These are phyloP conservation scores for Xanthia icteritia DNA, from an alignment of 2,888 invertebrate species.

Conservation along the genomic window DNA sequence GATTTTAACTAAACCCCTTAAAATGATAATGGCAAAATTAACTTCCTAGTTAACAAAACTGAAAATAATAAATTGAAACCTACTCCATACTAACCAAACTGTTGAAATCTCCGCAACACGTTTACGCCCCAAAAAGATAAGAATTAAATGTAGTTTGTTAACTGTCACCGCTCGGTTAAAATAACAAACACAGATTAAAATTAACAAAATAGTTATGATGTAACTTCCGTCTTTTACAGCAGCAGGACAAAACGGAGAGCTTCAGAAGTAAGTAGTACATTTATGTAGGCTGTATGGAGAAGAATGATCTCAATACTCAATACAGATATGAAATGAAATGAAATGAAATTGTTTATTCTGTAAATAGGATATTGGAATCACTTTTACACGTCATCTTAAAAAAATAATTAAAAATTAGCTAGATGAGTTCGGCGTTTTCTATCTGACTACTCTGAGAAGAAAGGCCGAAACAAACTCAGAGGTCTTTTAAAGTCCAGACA, in stretches of 20 bases:
- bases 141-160: constrained; percentile 2
- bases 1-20: background rate
- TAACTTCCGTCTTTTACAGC: background rate
- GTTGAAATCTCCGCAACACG: constrained; percentile 12
- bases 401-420: no score
- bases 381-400: no score
- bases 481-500: no score
- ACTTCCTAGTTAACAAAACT: no score
- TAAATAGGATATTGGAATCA: no score
- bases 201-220: background rate
- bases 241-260: background rate
- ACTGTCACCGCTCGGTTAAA: constrained; percentile 12
- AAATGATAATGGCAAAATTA: background rate
- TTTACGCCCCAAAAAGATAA: constrained; percentile 50
- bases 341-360: no score
- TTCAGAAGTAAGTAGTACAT: background rate
- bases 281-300: background rate
- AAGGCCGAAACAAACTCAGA: no score
- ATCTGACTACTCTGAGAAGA: no score
- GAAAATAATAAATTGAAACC: background rate
- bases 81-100: constrained; percentile 31
- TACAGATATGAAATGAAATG: no score
- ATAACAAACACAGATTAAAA: constrained; percentile 11
- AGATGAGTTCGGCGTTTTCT: no score
- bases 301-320: background rate